Conservation (phyloP, 2,113 vertebrate genomes). For the Azemiops feae region DNA sequence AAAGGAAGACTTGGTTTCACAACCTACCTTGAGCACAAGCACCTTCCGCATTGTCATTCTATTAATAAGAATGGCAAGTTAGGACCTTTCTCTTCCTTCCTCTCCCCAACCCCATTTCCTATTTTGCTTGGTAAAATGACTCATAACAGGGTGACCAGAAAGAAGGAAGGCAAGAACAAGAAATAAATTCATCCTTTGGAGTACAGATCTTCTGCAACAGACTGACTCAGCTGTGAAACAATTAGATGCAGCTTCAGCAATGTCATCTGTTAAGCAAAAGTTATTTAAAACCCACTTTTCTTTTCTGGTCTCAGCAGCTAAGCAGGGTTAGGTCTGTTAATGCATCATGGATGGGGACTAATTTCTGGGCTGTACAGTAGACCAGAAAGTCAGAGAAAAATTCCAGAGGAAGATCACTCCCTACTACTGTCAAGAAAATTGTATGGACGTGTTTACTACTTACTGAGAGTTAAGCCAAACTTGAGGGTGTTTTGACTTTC, state of each 20-base stretch:
- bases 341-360: background rate
- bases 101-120: background rate
- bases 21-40: background rate
- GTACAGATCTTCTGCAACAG: background rate
- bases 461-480: background rate
- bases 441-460: background rate
- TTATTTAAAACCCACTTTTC: background rate
- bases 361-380: background rate
- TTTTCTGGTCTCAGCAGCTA: background rate
- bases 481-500: background rate
- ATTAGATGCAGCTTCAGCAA: background rate
- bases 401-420: background rate
- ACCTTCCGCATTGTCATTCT: background rate
- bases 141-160: background rate
- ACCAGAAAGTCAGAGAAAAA: background rate
- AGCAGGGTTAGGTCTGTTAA: background rate
- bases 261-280: background rate
- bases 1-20: background rate
- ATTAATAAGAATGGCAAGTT: background rate
- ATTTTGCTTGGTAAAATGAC: background rate
- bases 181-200: background rate
- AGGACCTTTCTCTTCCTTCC: background rate
- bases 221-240: background rate
- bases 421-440: background rate
- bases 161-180: background rate